Evolutionary conservation across 2,113 vertebrate species (phyloP).

Genomic region (Pogonocichla stellata): DNA sequence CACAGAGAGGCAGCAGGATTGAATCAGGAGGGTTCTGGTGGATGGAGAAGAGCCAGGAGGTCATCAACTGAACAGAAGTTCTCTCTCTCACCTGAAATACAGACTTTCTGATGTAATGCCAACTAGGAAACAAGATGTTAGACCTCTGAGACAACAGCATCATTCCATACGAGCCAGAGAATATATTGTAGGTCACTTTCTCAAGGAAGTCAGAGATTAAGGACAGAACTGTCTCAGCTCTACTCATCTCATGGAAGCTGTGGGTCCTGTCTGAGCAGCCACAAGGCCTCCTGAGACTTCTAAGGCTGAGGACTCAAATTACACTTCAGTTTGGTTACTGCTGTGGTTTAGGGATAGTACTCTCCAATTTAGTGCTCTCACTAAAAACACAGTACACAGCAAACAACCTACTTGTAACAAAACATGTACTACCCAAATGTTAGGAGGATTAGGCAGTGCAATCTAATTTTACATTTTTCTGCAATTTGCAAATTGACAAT

Average conservation of each 20-base stretch:
- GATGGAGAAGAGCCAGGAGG: neutral
- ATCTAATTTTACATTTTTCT: neutral
- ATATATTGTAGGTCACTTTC: neutral
- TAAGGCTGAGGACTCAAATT: neutral
- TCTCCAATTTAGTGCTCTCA: neutral
- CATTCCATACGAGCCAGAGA: neutral
- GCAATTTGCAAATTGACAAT: slow-evolving; percentile 18
- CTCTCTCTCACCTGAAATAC: neutral
- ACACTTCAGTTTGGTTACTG: neutral
- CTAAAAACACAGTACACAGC: neutral
- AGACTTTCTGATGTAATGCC: neutral
- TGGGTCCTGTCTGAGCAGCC: neutral
- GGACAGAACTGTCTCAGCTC: neutral
- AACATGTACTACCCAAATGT: neutral
- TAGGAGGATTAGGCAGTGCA: neutral
- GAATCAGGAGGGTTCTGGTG: neutral
- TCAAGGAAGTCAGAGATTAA: neutral
- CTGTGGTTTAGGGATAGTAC: accelerated
- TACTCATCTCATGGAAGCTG: neutral
- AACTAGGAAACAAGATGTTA: neutral
- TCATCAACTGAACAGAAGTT: neutral
- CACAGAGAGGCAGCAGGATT: neutral
- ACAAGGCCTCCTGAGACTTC: neutral
- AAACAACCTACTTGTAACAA: neutral
- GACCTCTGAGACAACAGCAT: neutral